Evolutionary conservation across 2,113 vertebrate species (phyloP).

Genomic region (Callopanchax toddi): DNA sequence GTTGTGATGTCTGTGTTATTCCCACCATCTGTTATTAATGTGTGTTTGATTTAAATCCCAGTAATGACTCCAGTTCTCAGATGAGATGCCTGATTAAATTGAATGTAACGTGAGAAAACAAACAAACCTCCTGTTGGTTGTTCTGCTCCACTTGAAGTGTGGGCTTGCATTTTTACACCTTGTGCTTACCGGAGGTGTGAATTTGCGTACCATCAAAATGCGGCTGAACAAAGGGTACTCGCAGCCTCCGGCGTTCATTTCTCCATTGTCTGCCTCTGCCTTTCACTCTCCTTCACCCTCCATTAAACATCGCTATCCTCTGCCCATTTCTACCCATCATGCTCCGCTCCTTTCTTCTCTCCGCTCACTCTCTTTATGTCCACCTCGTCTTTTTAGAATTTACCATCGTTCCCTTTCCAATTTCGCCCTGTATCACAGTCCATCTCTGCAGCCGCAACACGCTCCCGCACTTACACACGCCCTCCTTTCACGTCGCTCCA

Average conservation of each 20-base stretch:
- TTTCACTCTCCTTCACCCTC: conserved; percentile 65
- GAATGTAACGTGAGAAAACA: background rate
- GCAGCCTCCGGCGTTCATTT: conserved; percentile 44
- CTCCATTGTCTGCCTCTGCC: conserved; percentile 31
- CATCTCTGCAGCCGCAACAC: conserved; percentile 32
- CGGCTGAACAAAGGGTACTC: conserved; percentile 57
- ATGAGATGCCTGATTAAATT: conserved; percentile 15
- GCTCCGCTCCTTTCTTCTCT: conserved; percentile 34
- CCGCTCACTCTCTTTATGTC: conserved; percentile 42
- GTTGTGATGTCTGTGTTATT: conserved; percentile 17
- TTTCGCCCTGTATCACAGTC: conserved; percentile 44
- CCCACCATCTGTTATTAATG: conserved; percentile 19
- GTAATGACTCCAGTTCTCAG: background rate
- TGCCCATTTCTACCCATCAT: conserved; percentile 26
- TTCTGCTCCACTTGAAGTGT: conserved; percentile 15
- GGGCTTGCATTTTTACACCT: conserved; percentile 21
- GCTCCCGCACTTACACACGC: conserved; percentile 25
- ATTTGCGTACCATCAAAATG: conserved; percentile 23
- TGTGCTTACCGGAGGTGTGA: conserved; percentile 45
- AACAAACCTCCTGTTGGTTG: conserved; percentile 8
- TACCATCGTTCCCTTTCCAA: conserved; percentile 40
- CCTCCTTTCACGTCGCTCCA: conserved; percentile 24
- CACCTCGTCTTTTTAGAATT: conserved; percentile 24
- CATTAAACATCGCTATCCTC: conserved; percentile 64
- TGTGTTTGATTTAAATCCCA: conserved; percentile 11